phyloP scores from a whole-genome alignment of 2,113 vertebrate species.

The Pachypanchax playfairii region DNA sequence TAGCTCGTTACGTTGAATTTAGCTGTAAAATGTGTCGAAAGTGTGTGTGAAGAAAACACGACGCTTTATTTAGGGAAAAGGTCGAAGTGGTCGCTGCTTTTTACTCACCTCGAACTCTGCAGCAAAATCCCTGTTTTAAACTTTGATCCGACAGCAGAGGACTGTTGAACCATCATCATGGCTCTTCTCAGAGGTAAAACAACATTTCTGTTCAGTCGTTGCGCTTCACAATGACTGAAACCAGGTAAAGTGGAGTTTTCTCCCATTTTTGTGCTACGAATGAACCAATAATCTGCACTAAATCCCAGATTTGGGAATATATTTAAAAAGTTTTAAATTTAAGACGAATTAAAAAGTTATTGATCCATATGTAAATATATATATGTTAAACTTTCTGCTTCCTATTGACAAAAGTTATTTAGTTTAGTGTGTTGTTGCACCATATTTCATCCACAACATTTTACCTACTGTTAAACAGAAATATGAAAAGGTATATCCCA shows the following conservation, averaged over 20 bases:
- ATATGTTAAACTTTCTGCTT: too few species aligned
- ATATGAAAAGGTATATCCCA: too few species aligned
- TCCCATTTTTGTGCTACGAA: neutral
- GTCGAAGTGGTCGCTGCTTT: conserved; percentile 2
- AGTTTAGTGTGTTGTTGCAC: too few species aligned
- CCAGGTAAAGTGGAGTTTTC: neutral
- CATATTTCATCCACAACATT: too few species aligned
- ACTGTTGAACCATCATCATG: conserved; percentile 58
- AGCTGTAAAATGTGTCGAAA: too few species aligned
- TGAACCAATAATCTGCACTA: too few species aligned
- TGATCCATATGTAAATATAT: too few species aligned
- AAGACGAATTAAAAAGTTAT: too few species aligned
- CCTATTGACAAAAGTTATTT: too few species aligned
- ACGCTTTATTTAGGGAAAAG: conserved; percentile 65
- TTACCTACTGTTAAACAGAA: too few species aligned
- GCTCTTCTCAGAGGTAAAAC: conserved; percentile 80
- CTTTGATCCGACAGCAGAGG: conserved; percentile 6
- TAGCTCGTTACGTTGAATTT: conserved; percentile 65
- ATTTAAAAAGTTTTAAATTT: too few species aligned
- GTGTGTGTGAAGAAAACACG: neutral
- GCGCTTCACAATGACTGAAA: neutral
- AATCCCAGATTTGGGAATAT: too few species aligned
- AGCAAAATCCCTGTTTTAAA: neutral
- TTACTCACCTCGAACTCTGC: neutral
- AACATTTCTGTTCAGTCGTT: neutral